Evolutionary conservation across 2,888 invertebrate genomes (phyloP).

Genomic region (Clusia tigrina): DNA sequence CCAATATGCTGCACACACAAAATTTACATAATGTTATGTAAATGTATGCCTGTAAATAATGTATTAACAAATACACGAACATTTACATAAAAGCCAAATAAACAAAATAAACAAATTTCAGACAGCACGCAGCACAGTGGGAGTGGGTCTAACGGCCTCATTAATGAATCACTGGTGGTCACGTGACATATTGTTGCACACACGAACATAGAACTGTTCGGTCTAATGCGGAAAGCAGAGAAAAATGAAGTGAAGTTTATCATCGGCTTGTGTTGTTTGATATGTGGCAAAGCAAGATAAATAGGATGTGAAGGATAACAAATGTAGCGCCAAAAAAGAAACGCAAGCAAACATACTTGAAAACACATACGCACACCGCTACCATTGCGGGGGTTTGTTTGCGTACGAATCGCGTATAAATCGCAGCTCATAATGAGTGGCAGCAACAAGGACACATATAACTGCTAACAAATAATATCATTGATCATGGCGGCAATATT

Average conservation of each 20-base stretch:
- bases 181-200: background rate
- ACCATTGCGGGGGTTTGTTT: too few relatives aligned
- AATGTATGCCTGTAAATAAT: background rate
- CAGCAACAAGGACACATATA: constrained; percentile 1
- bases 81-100: constrained; percentile 16
- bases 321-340: too few relatives aligned
- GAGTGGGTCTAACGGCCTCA: background rate
- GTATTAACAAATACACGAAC: background rate
- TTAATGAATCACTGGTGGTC: background rate
- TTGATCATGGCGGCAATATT: constrained; percentile 17
- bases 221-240: constrained; percentile 2
- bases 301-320: too few relatives aligned
- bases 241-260: too few relatives aligned
- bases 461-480: constrained; percentile 10
- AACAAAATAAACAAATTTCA: constrained; percentile 9
- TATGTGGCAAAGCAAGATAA: too few relatives aligned
- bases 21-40: background rate
- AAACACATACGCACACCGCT: too few relatives aligned
- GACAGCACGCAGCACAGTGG: background rate
- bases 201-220: background rate
- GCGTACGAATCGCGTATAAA: too few relatives aligned
- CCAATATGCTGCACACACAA: too few relatives aligned
- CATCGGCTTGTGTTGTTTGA: too few relatives aligned
- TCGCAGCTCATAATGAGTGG: constrained; percentile 4
- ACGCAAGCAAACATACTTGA: too few relatives aligned